Percentiles rank a stretch among this genome's conserved stretches.
These are phyloP conservation scores for Sinopyrophorus schimmeli DNA, from an alignment of 2,888 invertebrate species.

Conservation along the genomic window DNA sequence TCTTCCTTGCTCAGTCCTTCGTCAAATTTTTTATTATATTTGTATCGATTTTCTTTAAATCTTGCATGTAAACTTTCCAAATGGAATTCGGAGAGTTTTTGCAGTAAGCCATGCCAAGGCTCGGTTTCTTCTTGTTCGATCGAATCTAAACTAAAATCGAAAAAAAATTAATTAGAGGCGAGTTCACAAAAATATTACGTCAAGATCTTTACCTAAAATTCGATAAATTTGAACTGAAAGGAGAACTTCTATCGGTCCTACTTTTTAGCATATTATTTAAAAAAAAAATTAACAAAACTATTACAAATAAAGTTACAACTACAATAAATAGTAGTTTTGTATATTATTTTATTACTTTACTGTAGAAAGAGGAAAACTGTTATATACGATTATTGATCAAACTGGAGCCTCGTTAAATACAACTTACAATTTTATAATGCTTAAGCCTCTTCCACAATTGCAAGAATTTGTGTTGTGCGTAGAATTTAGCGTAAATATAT, in stretches of 20 bases:
- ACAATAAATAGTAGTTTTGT: too few relatives aligned
- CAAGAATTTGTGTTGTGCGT: too few relatives aligned
- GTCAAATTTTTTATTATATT: conserved; percentile 15
- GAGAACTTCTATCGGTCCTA: too few relatives aligned
- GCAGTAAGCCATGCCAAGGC: conserved; percentile 41
- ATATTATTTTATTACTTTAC: too few relatives aligned
- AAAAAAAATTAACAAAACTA: not conserved
- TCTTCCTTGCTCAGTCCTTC: conserved; percentile 46
- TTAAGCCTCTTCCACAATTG: too few relatives aligned
- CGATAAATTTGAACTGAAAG: conserved; percentile 13
- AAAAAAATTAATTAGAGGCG: not conserved
- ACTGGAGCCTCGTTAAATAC: too few relatives aligned
- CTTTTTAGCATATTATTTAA: too few relatives aligned
- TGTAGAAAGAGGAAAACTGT: too few relatives aligned
- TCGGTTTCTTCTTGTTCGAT: conserved; percentile 36
- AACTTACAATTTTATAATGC: too few relatives aligned
- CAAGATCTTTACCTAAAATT: conserved; percentile 25
- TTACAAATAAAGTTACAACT: too few relatives aligned
- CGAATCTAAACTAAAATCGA: conserved; percentile 39
- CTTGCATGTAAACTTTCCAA: conserved; percentile 38
- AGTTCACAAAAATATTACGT: not conserved
- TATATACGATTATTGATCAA: conserved; percentile 17
- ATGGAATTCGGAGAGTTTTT: conserved; percentile 40
- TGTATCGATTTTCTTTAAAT: conserved; percentile 37
- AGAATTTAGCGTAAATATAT: too few relatives aligned